These are phyloP conservation scores for Hemibagrus guttatus DNA, from an alignment of 2,797 vertebrate species.

Conservation along the genomic window DNA sequence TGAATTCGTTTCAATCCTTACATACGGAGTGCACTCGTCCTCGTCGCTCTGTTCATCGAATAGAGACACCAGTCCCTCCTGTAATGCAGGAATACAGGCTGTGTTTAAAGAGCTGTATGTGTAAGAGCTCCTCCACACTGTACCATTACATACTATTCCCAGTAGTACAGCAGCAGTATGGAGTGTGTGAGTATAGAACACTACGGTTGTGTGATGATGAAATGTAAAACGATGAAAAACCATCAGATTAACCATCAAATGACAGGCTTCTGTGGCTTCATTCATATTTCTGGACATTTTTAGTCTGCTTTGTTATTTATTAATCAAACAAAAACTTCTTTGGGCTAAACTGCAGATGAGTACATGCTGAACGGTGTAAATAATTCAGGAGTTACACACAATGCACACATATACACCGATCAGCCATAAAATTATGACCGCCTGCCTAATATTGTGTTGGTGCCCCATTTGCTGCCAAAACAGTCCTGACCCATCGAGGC, in stretches of 20 bases:
- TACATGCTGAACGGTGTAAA: neutral
- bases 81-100: neutral
- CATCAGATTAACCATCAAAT: neutral
- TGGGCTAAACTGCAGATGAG: neutral
- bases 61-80: constrained; percentile 87
- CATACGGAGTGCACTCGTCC: constrained; percentile 55
- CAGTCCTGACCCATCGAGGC: no score
- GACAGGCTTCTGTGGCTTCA: neutral
- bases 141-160: neutral
- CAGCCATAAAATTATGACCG: no score
- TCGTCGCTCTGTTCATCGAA: constrained; percentile 81
- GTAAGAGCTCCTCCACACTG: neutral
- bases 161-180: neutral
- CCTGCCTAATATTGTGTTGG: no score
- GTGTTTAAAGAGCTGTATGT: no score
- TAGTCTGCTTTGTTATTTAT: no score
- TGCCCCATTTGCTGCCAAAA: no score
- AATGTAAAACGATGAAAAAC: neutral
- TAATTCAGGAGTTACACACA: neutral
- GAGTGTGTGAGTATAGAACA: neutral
- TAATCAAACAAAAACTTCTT: neutral
- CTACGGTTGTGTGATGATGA: neutral
- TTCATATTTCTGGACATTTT: neutral
- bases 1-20: constrained; percentile 56
- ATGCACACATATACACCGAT: no score